Base-by-base conservation (phyloP, 2,888 invertebrate genomes). In the Gari tellinella region DNA sequence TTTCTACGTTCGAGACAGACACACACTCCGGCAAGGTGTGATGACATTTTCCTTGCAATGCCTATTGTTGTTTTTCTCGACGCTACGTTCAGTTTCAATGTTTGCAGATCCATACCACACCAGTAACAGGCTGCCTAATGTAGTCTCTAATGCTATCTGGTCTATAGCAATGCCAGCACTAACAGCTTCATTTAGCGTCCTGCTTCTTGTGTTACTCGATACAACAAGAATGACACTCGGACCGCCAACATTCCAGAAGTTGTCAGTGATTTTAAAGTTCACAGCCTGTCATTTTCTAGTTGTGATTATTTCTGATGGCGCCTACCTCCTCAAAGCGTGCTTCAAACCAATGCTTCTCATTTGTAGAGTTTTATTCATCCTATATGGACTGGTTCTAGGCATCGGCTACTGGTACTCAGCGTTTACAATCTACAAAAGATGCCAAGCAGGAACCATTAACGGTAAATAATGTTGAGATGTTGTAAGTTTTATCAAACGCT, bases 201-300 rank as follows among this genome's bases (percentile, higher is more conserved):
- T 88, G 21, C 65, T 88, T 8, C 73, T 86, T n/a, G 85, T 84
- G 25, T 74, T 88, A 10, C 58, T 88, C 40, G 88, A 88, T 56
- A 85, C 86, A 0, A 88, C 88, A 7, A 86, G 83, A 55, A 83
- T 86, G 83, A 79, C 84, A 12, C 65, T 86, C 3, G 85, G 81
- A 21, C 86, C 86, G 25, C 86, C 86, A 37, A 63, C 68, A 41
- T 86, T 86, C 55, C 84, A 85, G 65, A 82, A 80, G 53, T 56
- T 86, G 26, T 60, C 77, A 17, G 77, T 81, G 8, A 78, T 88
- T 15, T 25, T 80, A 31, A 58, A 60, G 17, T 70, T 86, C 43
- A 84, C 85, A 7, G 69, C 66, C 10, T 51, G 79, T 26, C 86
- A 88, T 64, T 74, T 86, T 58, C 40, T 62, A 1, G 61, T 86